Evolutionary conservation across 1,140 invertebrate species (phyloP).

Genomic region (Drosophila nannoptera): DNA sequence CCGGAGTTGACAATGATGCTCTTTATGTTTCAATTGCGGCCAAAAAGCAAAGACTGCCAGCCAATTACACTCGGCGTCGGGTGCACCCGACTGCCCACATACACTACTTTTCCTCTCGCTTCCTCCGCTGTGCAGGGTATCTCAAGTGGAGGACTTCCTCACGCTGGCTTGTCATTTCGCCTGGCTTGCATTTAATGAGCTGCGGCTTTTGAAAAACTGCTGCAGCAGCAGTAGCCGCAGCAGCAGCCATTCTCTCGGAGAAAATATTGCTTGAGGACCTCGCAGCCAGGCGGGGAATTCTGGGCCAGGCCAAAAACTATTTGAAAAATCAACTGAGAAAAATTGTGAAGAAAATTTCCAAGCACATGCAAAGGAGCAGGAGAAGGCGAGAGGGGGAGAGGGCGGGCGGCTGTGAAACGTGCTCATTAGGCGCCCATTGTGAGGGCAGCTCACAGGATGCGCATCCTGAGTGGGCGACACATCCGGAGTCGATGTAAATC

Average conservation of each 20-base stretch:
- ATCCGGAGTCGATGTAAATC: slow-evolving; percentile 40
- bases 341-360: slow-evolving; percentile 30
- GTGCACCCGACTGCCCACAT: not conserved
- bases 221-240: too few species aligned
- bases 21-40: slow-evolving; percentile 55
- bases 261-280: too few species aligned
- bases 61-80: not conserved
- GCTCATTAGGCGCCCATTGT: slow-evolving; percentile 64
- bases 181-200: slow-evolving; percentile 65
- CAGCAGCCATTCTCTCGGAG: too few species aligned
- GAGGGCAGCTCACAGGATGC: slow-evolving; percentile 23
- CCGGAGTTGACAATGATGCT: slow-evolving; percentile 55
- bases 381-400: not conserved
- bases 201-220: slow-evolving; percentile 52
- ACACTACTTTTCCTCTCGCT: not conserved
- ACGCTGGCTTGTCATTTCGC: slow-evolving; percentile 42
- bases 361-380: slow-evolving; percentile 8
- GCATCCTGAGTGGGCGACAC: not conserved
- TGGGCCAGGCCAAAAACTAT: slow-evolving; percentile 38
- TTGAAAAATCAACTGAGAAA: slow-evolving; percentile 31
- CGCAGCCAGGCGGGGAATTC: too few species aligned
- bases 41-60: slow-evolving; percentile 15
- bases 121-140: not conserved
- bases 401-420: not conserved
- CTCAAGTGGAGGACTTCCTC: slow-evolving; percentile 52